Evolutionary conservation across 2,797 vertebrate genomes (phyloP).

Genomic region (Falco columbarius): DNA sequence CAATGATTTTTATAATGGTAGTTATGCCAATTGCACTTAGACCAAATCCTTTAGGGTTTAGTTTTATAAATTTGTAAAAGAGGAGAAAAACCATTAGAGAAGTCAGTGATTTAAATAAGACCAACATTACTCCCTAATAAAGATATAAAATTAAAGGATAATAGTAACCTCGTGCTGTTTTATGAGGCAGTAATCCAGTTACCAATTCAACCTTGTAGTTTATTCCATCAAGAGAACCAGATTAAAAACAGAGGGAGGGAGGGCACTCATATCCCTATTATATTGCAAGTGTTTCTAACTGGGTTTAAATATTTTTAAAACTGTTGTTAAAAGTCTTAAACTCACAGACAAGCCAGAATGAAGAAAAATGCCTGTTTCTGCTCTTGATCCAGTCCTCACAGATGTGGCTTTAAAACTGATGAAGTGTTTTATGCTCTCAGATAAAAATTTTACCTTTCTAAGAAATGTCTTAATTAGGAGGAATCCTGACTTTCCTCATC

Average conservation of each 20-base stretch:
- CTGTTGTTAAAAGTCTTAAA: constrained; percentile 60
- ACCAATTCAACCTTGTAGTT: constrained; percentile 60
- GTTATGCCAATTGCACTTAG: constrained; percentile 58
- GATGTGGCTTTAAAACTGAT: constrained; percentile 73
- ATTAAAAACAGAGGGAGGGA: constrained; percentile 63
- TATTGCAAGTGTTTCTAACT: constrained; percentile 56
- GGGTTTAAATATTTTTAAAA: constrained; percentile 55
- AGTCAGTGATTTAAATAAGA: constrained; percentile 68
- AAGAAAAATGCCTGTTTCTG: constrained; percentile 60
- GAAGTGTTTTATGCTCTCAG: constrained; percentile 71
- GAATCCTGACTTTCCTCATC: constrained; percentile 59
- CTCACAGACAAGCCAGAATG: constrained; percentile 33
- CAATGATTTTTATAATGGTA: constrained; percentile 58
- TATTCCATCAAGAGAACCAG: constrained; percentile 53
- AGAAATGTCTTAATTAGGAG: constrained; percentile 64
- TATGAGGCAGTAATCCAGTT: constrained; percentile 75
- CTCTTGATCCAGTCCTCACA: constrained; percentile 50
- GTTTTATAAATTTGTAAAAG: constrained; percentile 71
- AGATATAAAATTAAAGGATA: constrained; percentile 79
- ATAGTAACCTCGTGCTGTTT: constrained; percentile 76
- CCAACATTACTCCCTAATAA: constrained; percentile 71
- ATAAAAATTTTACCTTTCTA: constrained; percentile 59
- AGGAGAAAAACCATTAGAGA: constrained; percentile 67
- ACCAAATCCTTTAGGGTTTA: constrained; percentile 71
- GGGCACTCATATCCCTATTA: constrained; percentile 27